phyloP scores from a whole-genome alignment of 2,113 vertebrate genomes.

The Nettapus auritus region DNA sequence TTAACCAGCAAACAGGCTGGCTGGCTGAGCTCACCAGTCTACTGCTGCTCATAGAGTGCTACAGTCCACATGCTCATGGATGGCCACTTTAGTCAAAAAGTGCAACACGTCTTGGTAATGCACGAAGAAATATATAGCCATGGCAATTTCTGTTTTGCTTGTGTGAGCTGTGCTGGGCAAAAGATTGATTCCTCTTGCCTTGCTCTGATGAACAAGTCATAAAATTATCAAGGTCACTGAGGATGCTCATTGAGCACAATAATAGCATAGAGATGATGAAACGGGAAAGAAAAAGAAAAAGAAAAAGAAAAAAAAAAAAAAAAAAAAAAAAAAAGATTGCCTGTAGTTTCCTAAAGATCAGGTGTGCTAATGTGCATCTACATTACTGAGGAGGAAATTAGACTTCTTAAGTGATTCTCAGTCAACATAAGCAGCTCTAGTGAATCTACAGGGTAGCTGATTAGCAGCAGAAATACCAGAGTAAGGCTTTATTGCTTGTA shows the following conservation, averaged over 20 bases:
- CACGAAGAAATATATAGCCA: rapidly evolving
- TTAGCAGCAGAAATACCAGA: background rate
- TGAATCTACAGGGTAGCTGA: too few species aligned
- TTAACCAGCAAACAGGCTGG: background rate
- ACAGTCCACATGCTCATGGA: background rate
- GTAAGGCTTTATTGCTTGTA: background rate
- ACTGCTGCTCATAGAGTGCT: background rate
- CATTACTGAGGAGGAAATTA: background rate
- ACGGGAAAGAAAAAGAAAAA: background rate
- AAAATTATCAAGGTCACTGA: background rate
- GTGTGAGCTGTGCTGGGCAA: background rate
- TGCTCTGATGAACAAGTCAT: background rate
- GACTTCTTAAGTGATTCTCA: background rate
- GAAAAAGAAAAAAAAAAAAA: too few species aligned
- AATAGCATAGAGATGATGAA: background rate
- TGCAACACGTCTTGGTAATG: background rate
- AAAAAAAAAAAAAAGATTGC: background rate
- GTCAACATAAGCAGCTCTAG: background rate
- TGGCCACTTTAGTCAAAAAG: background rate
- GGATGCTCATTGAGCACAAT: background rate
- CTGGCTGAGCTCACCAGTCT: background rate
- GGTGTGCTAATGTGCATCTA: background rate
- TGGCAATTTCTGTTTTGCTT: background rate
- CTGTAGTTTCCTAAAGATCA: background rate
- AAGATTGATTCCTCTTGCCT: background rate